These are phyloP conservation scores for Spilarctia lutea DNA, from an alignment of 2,888 invertebrate genomes.

Conservation along the genomic window DNA sequence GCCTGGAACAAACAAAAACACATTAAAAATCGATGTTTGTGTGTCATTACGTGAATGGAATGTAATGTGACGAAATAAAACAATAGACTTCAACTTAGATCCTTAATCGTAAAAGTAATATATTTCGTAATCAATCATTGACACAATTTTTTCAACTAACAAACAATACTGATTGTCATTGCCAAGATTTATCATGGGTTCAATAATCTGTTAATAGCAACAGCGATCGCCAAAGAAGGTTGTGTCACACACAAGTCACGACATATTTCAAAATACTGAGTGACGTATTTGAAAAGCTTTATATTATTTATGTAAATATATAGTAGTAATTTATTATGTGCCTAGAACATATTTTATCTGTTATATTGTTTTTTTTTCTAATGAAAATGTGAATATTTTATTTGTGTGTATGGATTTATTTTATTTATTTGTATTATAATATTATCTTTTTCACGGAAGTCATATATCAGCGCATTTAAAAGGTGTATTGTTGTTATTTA, in stretches of 20 bases:
- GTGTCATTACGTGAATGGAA: neutral
- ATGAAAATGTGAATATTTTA: no score
- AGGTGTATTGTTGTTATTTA: no score
- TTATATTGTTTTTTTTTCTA: no score
- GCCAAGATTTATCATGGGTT: slow-evolving; percentile 26
- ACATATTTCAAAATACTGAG: neutral
- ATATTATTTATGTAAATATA: neutral
- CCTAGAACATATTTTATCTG: no score
- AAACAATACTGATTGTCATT: slow-evolving; percentile 42
- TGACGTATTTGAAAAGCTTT: neutral
- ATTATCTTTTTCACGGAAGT: no score
- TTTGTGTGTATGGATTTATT: no score
- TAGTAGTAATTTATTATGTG: no score
- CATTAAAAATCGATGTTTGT: neutral
- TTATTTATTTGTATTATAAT: no score
- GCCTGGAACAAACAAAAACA: slow-evolving; percentile 71
- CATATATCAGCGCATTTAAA: no score
- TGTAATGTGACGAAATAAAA: slow-evolving; percentile 15
- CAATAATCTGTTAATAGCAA: neutral
- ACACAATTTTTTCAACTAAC: slow-evolving; percentile 39
- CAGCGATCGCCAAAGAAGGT: neutral
- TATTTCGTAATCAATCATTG: slow-evolving; percentile 24
- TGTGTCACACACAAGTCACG: neutral
- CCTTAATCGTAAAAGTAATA: slow-evolving; percentile 23
- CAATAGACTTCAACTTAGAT: slow-evolving; percentile 27